These are phyloP conservation scores for Eurois occulta DNA, from an alignment of 2,888 invertebrate species.

Conservation along the genomic window DNA sequence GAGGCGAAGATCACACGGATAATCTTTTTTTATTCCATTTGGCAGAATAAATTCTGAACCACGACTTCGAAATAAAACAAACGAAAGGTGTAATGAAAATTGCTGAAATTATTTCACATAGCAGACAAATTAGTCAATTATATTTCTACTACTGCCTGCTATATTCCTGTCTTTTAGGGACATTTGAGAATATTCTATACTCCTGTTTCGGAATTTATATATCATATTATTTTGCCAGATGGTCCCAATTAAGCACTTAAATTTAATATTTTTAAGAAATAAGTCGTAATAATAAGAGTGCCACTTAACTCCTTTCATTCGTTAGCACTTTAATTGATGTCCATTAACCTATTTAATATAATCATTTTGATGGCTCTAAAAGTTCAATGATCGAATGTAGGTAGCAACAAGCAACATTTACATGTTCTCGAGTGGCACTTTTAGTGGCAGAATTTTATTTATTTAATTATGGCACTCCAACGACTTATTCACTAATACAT, in stretches of 20 bases:
- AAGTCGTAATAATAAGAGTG: background rate
- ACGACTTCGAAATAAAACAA: background rate
- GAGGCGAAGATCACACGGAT: background rate
- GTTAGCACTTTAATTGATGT: constrained; percentile 15
- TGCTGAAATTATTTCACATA: background rate
- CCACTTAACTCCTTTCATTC: constrained; percentile 1
- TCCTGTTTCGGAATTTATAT: background rate
- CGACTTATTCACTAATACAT: too few relatives aligned
- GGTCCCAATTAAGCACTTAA: background rate
- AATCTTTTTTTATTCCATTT: background rate
- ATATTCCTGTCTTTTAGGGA: background rate
- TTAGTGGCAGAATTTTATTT: constrained; percentile 57
- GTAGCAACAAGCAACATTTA: constrained; percentile 25
- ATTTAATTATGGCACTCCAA: too few relatives aligned
- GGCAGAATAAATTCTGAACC: background rate
- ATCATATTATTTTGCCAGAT: background rate
- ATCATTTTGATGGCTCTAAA: constrained; percentile 24
- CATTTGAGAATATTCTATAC: background rate
- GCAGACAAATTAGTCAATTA: background rate
- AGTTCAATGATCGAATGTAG: constrained; percentile 52
- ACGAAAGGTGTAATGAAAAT: background rate
- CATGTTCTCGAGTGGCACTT: constrained; percentile 43
- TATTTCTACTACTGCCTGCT: background rate
- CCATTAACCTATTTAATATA: constrained; percentile 39
- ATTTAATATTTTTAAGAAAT: background rate